phyloP scores from a whole-genome alignment of 2,113 vertebrate species.

The Anhinga rufa region DNA sequence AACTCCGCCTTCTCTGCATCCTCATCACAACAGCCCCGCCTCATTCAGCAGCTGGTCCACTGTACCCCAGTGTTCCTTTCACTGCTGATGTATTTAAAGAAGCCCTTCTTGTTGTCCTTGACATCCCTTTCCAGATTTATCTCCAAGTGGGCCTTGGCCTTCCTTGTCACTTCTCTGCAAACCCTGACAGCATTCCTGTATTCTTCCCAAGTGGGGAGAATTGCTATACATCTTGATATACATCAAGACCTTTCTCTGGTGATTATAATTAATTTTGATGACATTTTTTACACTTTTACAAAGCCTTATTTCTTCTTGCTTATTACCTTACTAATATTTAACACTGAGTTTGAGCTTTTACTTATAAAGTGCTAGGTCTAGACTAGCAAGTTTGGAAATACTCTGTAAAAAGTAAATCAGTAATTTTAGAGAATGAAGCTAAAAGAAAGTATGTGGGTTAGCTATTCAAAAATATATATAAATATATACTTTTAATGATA shows the following conservation, averaged over 20 bases:
- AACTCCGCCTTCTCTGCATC: too few species aligned
- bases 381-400: not conserved
- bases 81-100: too few species aligned
- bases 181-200: too few species aligned
- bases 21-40: too few species aligned
- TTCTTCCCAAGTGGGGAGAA: too few species aligned
- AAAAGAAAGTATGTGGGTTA: not conserved
- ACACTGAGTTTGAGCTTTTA: not conserved
- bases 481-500: not conserved
- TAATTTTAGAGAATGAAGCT: not conserved
- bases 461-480: not conserved
- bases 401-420: not conserved
- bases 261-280: not conserved
- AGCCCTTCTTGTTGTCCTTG: too few species aligned
- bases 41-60: too few species aligned
- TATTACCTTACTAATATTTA: not conserved
- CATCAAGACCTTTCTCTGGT: not conserved
- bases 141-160: too few species aligned
- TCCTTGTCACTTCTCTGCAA: too few species aligned
- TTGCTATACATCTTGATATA: too few species aligned
- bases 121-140: too few species aligned
- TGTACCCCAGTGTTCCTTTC: too few species aligned
- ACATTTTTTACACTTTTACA: not conserved
- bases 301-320: not conserved
- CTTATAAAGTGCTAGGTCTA: not conserved